Conservation (phyloP, 2,888 invertebrate species). For the Stenodera caucasica region DNA sequence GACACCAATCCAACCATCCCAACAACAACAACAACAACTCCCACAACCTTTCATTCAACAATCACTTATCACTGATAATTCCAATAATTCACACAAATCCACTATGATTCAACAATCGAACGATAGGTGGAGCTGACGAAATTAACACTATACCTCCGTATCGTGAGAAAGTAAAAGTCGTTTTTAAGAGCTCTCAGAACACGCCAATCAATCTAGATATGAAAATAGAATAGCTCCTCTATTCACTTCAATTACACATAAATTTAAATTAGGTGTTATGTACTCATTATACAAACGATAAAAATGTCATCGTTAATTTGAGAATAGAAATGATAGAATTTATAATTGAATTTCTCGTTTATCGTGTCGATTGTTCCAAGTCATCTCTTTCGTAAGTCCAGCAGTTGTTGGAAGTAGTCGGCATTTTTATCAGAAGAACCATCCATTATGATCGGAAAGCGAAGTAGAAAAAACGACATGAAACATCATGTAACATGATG, state of each 20-base stretch:
- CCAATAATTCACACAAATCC: no score
- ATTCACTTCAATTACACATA: no score
- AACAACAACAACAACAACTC: conserved; percentile 2
- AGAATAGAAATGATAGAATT: no score
- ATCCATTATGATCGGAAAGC: conserved; percentile 23
- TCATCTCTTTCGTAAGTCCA: conserved; percentile 9
- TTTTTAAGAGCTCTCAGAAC: conserved; percentile 7
- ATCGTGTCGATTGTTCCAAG: conserved; percentile 6
- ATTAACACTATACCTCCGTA: background rate
- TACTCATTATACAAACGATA: background rate
- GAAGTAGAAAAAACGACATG: background rate
- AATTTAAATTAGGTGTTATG: background rate
- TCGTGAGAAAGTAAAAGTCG: conserved; percentile 18
- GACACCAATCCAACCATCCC: conserved; percentile 27
- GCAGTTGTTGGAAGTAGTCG: conserved; percentile 17
- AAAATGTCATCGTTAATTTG: conserved; percentile 1
- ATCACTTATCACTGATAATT: no score
- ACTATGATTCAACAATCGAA: no score
- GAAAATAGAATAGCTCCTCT: no score
- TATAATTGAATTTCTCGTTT: no score
- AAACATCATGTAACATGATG: conserved; percentile 28
- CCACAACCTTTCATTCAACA: background rate
- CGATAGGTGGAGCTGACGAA: conserved; percentile 9
- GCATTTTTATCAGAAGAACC: conserved; percentile 22
- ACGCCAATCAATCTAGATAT: background rate